A percentile compares a stretch with the other conserved stretches of the same genome.
Conservation (phyloP, 2,888 invertebrate genomes). For the Lymantria dispar region DNA sequence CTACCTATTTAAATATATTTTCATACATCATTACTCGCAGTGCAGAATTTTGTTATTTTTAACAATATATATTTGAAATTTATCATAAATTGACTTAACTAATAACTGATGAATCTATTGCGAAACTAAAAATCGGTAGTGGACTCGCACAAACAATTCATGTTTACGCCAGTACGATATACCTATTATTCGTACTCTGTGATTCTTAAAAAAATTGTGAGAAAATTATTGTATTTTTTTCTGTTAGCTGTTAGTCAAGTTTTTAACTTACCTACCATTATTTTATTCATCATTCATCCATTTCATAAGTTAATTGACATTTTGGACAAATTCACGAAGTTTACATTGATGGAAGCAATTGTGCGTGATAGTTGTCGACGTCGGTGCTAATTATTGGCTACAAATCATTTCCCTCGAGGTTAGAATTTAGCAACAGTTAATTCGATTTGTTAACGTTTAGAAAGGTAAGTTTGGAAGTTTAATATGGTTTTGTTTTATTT, state of each 20-base stretch:
- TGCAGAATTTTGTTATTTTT: too few species aligned
- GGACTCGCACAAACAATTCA: too few species aligned
- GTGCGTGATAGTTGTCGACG: slow-evolving; percentile 19
- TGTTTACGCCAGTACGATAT: too few species aligned
- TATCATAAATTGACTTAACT: too few species aligned
- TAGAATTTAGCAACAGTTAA: not conserved
- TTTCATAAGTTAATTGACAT: slow-evolving; percentile 10
- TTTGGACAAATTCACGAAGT: slow-evolving; percentile 10
- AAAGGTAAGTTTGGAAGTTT: slow-evolving; percentile 9
- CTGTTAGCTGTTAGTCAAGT: slow-evolving; percentile 13
- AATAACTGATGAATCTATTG: too few species aligned
- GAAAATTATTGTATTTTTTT: not conserved
- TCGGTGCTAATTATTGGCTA: slow-evolving; percentile 3
- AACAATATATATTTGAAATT: too few species aligned
- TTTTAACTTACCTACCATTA: slow-evolving; percentile 14
- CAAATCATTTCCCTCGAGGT: slow-evolving; percentile 10
- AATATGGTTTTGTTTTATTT: slow-evolving; percentile 1
- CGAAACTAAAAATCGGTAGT: too few species aligned
- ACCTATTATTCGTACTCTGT: too few species aligned
- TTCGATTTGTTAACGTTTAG: slow-evolving; percentile 14
- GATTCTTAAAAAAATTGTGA: too few species aligned
- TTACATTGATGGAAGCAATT: slow-evolving; percentile 1
- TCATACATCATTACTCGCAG: too few species aligned
- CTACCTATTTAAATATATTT: too few species aligned
- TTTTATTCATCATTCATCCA: slow-evolving; percentile 13